Evolutionary conservation across 2,888 invertebrate genomes (phyloP).

Genomic region (Furcula furcula): DNA sequence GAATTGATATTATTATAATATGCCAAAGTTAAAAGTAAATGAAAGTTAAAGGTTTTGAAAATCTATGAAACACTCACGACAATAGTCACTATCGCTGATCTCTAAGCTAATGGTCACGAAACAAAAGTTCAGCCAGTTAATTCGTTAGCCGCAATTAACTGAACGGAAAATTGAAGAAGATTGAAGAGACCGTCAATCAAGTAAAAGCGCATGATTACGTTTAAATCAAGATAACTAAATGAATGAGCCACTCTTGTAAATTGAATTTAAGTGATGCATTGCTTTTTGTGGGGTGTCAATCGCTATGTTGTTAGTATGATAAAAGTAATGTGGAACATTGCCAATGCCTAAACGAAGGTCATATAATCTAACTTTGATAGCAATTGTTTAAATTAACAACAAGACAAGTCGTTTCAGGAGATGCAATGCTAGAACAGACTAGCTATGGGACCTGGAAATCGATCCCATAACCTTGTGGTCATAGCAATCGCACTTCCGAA

Average conservation of each 20-base stretch:
- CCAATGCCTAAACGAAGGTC: too few relatives aligned
- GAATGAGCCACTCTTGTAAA: conserved; percentile 71
- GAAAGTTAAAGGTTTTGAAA: conserved; percentile 8
- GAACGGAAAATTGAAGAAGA: conserved; percentile 61
- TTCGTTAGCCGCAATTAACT: conserved; percentile 54
- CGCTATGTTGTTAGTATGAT: neutral
- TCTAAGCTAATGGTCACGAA: conserved; percentile 50
- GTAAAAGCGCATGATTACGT: conserved; percentile 70
- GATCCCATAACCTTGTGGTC: too few relatives aligned
- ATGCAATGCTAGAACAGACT: too few relatives aligned
- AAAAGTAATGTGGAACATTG: too few relatives aligned
- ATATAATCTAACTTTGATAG: too few relatives aligned
- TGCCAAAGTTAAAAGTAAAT: too few relatives aligned
- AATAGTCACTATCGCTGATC: conserved; percentile 41
- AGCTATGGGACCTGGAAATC: too few relatives aligned
- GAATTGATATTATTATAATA: too few relatives aligned
- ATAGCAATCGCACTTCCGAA: too few relatives aligned
- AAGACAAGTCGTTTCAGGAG: too few relatives aligned
- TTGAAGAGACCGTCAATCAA: conserved; percentile 70
- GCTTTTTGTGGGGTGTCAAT: conserved; percentile 33
- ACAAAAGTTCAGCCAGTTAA: conserved; percentile 38
- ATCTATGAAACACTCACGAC: conserved; percentile 23
- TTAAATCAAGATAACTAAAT: conserved; percentile 75
- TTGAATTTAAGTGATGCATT: conserved; percentile 67
- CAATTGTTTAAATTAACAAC: too few relatives aligned